Base-by-base conservation (phyloP, 1,140 invertebrate genomes). In the Adelges cooleyi region DNA sequence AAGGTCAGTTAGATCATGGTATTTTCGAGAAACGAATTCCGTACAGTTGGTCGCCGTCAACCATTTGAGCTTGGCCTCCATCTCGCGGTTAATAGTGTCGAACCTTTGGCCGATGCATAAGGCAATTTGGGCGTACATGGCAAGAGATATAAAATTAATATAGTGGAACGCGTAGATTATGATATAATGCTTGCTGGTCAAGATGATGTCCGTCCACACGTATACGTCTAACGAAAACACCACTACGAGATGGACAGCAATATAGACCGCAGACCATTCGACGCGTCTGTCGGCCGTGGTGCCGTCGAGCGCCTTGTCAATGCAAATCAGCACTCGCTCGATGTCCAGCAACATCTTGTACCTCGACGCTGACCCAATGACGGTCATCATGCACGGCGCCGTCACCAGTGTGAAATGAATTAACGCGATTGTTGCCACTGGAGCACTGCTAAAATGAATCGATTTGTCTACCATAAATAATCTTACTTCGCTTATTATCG, bases 111-210 rank as follows among this genome's bases (percentile, higher is more conserved):
- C 51, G 11, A 67, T 67, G 38, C 13, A 42, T 52, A 38, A 56
- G 1, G 66, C 53, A 18, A 67, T 59, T 27, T 54, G 27, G 13
- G 66, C 66, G 29, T 54, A 67, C 53, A 54, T 53, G 15, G 52
- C 38, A 38, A 54, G 23, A 4, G 46, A 23, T n/a, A 52, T 52
- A 15, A 67, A 15, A 8, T 67, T 44, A 11, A 67, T 53, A 1
- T 17, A 50, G 29, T 56, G 66, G 11, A 49, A 5, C n/a, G 59
- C 50, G 29, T 65, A 62, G 10, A 66, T 50, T 9, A 0, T 6
- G 51, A 66, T 66, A 20, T 40, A 40, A 52, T 51, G 51, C 2
- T 36, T 56, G 48, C n/a, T n/a, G n/a, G 22, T 18, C 25, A 51
- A 38, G 17, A 36, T 66, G 5, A 68, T 17, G 15, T 13, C 5